These are phyloP conservation scores for Xenops minutus DNA, from an alignment of 2,797 vertebrate species.

Conservation along the genomic window DNA sequence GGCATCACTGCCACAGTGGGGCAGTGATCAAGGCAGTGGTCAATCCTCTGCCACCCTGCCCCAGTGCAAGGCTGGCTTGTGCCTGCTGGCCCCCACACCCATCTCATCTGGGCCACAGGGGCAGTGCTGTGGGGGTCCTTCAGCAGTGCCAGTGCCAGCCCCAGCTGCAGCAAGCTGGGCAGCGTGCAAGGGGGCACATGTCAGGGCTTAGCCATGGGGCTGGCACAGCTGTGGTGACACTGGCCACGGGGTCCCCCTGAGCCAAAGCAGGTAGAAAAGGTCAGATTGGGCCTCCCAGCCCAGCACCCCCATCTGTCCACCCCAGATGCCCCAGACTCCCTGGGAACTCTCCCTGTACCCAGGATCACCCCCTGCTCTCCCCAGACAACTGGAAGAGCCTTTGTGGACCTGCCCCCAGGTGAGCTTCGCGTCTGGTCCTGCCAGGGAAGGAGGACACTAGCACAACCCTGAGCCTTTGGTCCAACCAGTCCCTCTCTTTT, in stretches of 20 bases:
- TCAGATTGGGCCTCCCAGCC: not conserved
- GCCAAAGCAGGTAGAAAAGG: not conserved
- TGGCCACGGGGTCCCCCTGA: accelerated
- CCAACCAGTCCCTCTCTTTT: accelerated
- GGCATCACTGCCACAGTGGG: not conserved
- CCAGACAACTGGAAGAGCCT: not conserved
- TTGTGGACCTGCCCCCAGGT: not conserved
- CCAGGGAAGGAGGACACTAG: not conserved
- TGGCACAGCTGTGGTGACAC: not conserved
- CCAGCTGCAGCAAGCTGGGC: accelerated
- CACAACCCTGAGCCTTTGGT: accelerated
- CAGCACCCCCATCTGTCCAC: not conserved
- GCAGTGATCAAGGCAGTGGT: not conserved
- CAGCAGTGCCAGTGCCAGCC: not conserved
- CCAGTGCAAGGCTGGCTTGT: not conserved
- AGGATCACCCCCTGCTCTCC: accelerated
- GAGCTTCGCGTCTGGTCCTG: not conserved
- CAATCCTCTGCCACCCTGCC: not conserved
- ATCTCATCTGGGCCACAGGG: not conserved
- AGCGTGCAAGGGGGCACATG: accelerated
- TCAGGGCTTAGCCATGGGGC: not conserved
- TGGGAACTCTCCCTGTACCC: not conserved
- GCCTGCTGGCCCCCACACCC: accelerated
- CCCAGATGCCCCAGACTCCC: not conserved
- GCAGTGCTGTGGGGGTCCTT: not conserved